A percentile compares a stretch with the other conserved stretches of the same genome.
phyloP scores from a whole-genome alignment of 2,797 vertebrate genomes.

The Coccyzus lansbergi region DNA sequence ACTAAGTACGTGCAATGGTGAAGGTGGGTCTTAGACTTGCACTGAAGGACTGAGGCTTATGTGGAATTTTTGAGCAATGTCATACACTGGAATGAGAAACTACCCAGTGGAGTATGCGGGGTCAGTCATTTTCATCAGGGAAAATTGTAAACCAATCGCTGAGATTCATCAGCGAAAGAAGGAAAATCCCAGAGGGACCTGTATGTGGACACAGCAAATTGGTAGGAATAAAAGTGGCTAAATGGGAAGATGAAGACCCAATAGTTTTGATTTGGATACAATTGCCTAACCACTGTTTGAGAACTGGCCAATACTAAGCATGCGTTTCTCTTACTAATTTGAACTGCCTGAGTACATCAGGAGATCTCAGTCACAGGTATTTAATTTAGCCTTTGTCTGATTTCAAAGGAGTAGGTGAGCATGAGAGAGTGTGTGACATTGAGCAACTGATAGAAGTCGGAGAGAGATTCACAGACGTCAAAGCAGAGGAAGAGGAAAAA shows the following conservation, averaged over 20 bases:
- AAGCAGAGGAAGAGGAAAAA: background rate
- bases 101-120: too few species aligned
- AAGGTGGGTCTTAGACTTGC: background rate
- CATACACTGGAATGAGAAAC: background rate
- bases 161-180: background rate
- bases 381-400: background rate
- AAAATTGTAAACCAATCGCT: background rate
- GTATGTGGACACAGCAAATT: background rate
- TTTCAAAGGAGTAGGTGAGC: background rate
- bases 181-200: background rate
- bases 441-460: background rate
- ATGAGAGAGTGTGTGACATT: background rate
- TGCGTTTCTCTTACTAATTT: background rate
- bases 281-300: background rate
- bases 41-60: rapidly evolving
- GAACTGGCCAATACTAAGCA: background rate
- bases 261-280: background rate
- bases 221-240: background rate
- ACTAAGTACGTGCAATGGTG: background rate
- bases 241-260: background rate
- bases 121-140: background rate
- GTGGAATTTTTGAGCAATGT: background rate
- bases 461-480: background rate
- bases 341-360: background rate
- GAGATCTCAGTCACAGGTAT: background rate